A percentile compares a stretch with the other conserved stretches of the same genome.
phyloP scores from a whole-genome alignment of 2,888 invertebrate genomes.

The Tridacna crocea region DNA sequence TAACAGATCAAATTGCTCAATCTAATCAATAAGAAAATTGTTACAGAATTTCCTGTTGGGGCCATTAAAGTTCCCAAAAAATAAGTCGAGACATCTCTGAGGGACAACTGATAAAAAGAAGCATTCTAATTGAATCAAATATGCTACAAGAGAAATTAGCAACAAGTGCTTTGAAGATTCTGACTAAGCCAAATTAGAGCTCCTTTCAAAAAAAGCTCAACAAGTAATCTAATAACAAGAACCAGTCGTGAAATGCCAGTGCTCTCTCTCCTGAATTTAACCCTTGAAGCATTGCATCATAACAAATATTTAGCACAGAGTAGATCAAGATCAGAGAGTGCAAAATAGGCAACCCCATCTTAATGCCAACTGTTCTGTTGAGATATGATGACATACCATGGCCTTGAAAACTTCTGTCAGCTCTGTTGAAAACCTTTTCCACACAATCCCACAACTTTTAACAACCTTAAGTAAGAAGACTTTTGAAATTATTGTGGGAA shows the following conservation, averaged over 20 bases:
- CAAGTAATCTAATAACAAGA: constrained; percentile 17
- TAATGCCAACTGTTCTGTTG: too few relatives aligned
- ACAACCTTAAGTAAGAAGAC: too few relatives aligned
- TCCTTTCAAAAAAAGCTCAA: constrained; percentile 22
- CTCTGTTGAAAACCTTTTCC: too few relatives aligned
- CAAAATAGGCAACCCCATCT: too few relatives aligned
- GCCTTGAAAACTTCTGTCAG: too few relatives aligned
- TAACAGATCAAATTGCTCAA: constrained; percentile 18
- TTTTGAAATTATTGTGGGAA: too few relatives aligned
- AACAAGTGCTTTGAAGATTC: constrained; percentile 17
- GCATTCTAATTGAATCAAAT: constrained; percentile 27
- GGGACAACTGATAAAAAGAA: constrained; percentile 14
- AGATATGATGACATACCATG: too few relatives aligned
- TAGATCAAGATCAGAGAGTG: too few relatives aligned
- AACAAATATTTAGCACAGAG: too few relatives aligned
- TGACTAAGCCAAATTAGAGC: constrained; percentile 27
- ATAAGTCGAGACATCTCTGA: neutral
- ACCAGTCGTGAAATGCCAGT: constrained; percentile 6
- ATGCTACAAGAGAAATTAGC: constrained; percentile 14
- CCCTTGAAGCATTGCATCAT: too few relatives aligned
- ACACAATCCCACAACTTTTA: too few relatives aligned
- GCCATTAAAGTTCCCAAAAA: constrained; percentile 9
- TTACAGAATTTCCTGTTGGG: neutral
- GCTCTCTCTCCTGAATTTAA: neutral
- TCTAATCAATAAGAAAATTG: constrained; percentile 11